Conservation (phyloP, 2,888 invertebrate species). For the Tethea ocularis region DNA sequence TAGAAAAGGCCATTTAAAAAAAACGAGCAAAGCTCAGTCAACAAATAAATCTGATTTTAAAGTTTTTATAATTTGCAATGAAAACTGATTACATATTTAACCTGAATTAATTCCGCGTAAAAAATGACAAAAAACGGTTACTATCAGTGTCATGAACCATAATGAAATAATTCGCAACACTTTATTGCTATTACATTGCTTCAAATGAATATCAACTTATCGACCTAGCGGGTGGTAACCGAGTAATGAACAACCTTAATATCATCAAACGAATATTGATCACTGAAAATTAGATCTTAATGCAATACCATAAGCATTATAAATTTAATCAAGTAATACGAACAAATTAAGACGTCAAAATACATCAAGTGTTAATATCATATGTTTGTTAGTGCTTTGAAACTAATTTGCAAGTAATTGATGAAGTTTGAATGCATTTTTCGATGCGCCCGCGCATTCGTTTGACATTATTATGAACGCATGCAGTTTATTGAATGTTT, state of each 20-base stretch:
- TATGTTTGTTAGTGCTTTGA: conserved; percentile 39
- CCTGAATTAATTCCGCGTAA: conserved; percentile 24
- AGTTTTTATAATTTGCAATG: background rate
- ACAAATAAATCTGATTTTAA: background rate
- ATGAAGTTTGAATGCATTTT: conserved; percentile 30
- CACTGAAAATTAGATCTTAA: conserved; percentile 44
- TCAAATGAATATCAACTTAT: conserved; percentile 64
- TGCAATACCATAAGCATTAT: conserved; percentile 9
- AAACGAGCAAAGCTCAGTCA: too few species aligned
- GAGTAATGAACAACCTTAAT: conserved; percentile 54
- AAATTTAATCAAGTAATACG: conserved; percentile 5
- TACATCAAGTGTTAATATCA: conserved; percentile 22
- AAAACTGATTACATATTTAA: conserved; percentile 25
- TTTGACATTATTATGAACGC: conserved; percentile 9
- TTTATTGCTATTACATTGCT: conserved; percentile 61
- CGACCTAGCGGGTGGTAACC: conserved; percentile 74
- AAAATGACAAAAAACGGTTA: conserved; percentile 48
- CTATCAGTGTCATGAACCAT: conserved; percentile 37
- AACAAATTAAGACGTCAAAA: conserved; percentile 15
- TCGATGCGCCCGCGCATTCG: conserved; percentile 13
- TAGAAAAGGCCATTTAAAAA: too few species aligned
- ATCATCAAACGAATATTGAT: conserved; percentile 33
- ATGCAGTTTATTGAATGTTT: conserved; percentile 13
- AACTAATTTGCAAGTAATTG: conserved; percentile 64
- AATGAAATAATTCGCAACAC: conserved; percentile 74